Evolutionary conservation across 2,797 vertebrate species (phyloP).

Genomic region (Artibeus lituratus): DNA sequence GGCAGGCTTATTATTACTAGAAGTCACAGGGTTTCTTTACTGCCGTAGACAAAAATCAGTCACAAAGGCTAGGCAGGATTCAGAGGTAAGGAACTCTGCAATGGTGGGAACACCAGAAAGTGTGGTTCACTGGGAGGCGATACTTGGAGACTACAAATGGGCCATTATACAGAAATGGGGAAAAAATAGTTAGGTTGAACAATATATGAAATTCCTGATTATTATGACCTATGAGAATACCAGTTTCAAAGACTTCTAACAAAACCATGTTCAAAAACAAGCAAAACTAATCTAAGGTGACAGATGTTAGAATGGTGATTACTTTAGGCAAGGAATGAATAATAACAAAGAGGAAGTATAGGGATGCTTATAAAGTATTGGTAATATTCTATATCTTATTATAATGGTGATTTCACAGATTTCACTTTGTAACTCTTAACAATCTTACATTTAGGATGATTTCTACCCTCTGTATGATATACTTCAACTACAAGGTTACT

Average conservation of each 20-base stretch:
- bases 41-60: background rate
- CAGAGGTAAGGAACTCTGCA: background rate
- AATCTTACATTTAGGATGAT: background rate
- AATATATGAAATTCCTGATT: no score
- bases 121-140: no score
- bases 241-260: no score
- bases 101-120: no score
- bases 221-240: no score
- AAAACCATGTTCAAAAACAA: no score
- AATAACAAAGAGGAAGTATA: background rate
- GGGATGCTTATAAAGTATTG: background rate
- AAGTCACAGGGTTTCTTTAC: background rate
- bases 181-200: no score
- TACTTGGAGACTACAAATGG: no score
- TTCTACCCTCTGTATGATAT: background rate
- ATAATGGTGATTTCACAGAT: background rate
- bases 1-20: background rate
- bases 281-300: no score
- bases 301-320: no score
- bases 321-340: no score
- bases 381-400: background rate
- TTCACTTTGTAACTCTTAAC: background rate
- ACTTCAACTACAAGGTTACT: background rate
- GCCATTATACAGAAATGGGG: no score
- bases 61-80: background rate